These are phyloP conservation scores for Phengaris alcon DNA, from an alignment of 2,888 invertebrate genomes.

Conservation along the genomic window DNA sequence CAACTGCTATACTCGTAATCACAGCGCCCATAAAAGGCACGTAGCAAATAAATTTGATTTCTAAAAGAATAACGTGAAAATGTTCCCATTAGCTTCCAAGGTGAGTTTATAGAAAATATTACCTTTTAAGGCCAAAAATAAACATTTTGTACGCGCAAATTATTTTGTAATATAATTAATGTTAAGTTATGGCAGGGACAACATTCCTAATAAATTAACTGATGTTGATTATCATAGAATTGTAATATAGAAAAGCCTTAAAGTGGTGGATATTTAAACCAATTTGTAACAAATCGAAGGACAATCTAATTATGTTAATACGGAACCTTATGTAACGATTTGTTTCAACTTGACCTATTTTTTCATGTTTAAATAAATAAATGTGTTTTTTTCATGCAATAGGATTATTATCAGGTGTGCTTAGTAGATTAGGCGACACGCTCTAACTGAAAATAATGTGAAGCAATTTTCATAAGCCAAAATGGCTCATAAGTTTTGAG, in stretches of 20 bases:
- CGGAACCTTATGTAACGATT: background rate
- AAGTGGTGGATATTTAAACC: background rate
- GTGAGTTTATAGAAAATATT: background rate
- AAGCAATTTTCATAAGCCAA: conserved; percentile 17
- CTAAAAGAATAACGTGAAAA: background rate
- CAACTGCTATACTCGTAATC: conserved; percentile 32
- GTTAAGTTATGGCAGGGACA: background rate
- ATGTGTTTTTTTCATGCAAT: conserved; percentile 10
- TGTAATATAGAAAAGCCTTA: too few relatives aligned
- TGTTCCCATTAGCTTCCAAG: background rate
- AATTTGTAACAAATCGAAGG: conserved; percentile 1
- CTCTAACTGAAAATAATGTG: background rate
- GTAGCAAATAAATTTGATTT: conserved; percentile 25
- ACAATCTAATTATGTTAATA: background rate
- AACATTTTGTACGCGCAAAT: background rate
- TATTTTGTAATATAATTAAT: background rate
- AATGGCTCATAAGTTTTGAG: conserved; percentile 20
- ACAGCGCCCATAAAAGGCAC: conserved; percentile 34
- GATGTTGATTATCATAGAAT: too few relatives aligned
- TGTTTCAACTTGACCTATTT: background rate
- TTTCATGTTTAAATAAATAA: background rate
- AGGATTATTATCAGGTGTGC: background rate
- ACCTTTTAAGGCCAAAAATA: background rate
- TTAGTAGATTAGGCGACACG: background rate
- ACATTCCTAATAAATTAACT: background rate